A percentile compares a stretch with the other conserved stretches of the same genome.
Conservation (phyloP, 2,888 invertebrate species). For the Mythimna pallens region DNA sequence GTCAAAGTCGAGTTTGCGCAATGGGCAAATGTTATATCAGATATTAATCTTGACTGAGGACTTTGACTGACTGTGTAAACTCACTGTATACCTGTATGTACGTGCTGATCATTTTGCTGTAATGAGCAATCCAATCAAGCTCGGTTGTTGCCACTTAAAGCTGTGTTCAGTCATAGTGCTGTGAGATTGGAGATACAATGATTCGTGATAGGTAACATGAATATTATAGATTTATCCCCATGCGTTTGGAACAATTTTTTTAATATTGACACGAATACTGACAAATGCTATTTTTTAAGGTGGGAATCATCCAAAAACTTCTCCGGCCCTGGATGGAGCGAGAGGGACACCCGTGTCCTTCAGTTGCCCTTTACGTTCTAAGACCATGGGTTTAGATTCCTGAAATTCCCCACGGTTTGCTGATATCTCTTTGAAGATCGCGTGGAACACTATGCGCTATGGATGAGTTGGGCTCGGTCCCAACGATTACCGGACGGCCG, state of each 20-base stretch:
- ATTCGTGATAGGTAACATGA: not conserved
- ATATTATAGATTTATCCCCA: not conserved
- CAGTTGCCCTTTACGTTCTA: too few species aligned
- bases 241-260: not conserved
- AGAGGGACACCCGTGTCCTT: too few species aligned
- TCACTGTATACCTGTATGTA: not conserved
- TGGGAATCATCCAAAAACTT: too few species aligned
- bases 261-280: not conserved
- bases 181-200: slow-evolving; percentile 1
- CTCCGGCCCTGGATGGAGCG: too few species aligned
- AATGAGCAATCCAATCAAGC: slow-evolving; percentile 36
- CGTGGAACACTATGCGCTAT: too few species aligned
- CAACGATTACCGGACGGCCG: too few species aligned
- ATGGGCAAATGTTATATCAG: slow-evolving; percentile 2
- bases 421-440: too few species aligned
- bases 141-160: slow-evolving; percentile 13
- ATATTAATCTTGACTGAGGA: slow-evolving; percentile 23
- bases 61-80: slow-evolving; percentile 16
- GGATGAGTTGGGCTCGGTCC: too few species aligned
- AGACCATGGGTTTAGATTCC: too few species aligned
- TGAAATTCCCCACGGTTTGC: too few species aligned
- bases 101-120: slow-evolving; percentile 30
- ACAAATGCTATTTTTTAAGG: too few species aligned
- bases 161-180: slow-evolving; percentile 23
- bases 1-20: slow-evolving; percentile 25